These are phyloP conservation scores for Dromiciops gliroides DNA, from an alignment of 2,113 vertebrate genomes.

Conservation along the genomic window DNA sequence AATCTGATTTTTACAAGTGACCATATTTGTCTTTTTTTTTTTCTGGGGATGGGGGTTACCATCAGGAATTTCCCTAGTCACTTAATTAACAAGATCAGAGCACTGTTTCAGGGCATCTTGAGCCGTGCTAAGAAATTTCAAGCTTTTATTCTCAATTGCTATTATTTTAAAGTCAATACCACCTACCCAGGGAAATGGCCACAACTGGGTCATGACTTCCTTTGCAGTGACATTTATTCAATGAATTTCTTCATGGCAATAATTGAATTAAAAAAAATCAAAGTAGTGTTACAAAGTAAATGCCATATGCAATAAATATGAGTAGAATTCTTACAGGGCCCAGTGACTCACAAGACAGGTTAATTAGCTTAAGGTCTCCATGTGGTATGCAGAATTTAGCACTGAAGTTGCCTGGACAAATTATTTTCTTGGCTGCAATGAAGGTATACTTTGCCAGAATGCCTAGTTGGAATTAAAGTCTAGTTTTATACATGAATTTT, in stretches of 20 bases:
- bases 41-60: not conserved
- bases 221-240: slow-evolving; percentile 59
- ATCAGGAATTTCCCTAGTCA: slow-evolving; percentile 52
- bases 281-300: slow-evolving; percentile 69
- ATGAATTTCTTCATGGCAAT: slow-evolving; percentile 64
- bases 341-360: slow-evolving; percentile 58
- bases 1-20: slow-evolving; percentile 55
- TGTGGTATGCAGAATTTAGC: slow-evolving; percentile 38
- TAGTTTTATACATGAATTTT: slow-evolving; percentile 22
- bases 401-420: slow-evolving; percentile 51
- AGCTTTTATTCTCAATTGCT: slow-evolving; percentile 29
- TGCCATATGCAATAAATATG: slow-evolving; percentile 67
- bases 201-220: not conserved
- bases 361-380: slow-evolving; percentile 67
- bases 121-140: slow-evolving; percentile 49
- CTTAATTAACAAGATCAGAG: slow-evolving; percentile 55
- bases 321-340: slow-evolving; percentile 62
- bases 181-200: slow-evolving; percentile 32
- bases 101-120: slow-evolving; percentile 18
- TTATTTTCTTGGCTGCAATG: slow-evolving; percentile 50
- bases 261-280: slow-evolving; percentile 65
- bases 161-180: slow-evolving; percentile 59
- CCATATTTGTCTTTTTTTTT: slow-evolving; percentile 26
- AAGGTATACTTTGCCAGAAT: slow-evolving; percentile 47
- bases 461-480: not conserved